Evolutionary conservation across 2,797 vertebrate genomes (phyloP).

Genomic region (Platyrinchus mystaceus): DNA sequence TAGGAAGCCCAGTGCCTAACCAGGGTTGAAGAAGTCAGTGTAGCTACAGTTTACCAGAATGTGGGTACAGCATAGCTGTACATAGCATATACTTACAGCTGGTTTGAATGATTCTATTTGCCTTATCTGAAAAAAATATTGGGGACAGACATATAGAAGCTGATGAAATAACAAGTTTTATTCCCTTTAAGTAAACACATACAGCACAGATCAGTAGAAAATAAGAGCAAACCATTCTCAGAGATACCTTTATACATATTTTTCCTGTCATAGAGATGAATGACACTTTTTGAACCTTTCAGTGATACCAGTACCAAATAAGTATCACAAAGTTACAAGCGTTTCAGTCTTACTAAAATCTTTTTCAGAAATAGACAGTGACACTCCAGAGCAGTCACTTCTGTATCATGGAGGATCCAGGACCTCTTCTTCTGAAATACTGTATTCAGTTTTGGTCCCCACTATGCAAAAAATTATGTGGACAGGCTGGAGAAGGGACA

Average conservation of each 20-base stretch:
- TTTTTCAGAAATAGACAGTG: not conserved
- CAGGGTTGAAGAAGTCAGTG: not conserved
- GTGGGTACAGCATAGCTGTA: fast-evolving
- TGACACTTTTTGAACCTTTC: not conserved
- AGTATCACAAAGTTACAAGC: not conserved
- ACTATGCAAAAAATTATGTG: not conserved
- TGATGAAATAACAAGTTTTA: not conserved
- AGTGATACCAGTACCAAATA: not conserved
- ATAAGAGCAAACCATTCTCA: not conserved
- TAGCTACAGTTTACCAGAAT: not conserved
- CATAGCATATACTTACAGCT: not conserved
- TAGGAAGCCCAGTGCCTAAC: not conserved
- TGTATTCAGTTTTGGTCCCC: not conserved
- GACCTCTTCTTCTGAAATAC: not conserved
- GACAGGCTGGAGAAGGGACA: not conserved
- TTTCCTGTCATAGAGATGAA: not conserved
- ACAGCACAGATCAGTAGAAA: not conserved
- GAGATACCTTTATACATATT: not conserved
- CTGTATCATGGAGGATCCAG: not conserved
- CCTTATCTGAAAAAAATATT: not conserved
- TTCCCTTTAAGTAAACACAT: not conserved
- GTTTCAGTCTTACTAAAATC: not conserved
- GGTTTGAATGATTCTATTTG: not conserved
- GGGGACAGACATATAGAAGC: not conserved
- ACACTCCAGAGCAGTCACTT: not conserved